A percentile compares a stretch with the other conserved stretches of the same genome.
Conservation (phyloP, 1,140 invertebrate genomes). For the Tetramorium simillimum region DNA sequence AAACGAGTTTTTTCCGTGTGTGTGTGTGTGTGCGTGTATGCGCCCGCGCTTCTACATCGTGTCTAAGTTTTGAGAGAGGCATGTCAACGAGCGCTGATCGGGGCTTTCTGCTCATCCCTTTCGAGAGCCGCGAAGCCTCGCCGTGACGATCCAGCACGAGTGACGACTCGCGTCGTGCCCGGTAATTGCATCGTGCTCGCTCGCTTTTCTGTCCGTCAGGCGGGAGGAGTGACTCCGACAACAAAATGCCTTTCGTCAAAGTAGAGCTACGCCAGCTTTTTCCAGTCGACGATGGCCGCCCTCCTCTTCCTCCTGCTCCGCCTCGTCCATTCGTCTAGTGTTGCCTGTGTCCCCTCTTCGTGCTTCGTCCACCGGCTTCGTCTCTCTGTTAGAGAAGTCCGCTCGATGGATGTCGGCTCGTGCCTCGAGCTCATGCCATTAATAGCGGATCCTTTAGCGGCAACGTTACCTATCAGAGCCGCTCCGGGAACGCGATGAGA, state of each 20-base stretch:
- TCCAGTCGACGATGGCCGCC: slow-evolving; percentile 57
- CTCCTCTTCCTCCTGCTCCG: not conserved
- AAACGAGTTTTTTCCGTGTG: not conserved
- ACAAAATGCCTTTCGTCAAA: slow-evolving; percentile 75
- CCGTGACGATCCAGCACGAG: slow-evolving; percentile 39
- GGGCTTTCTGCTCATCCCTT: slow-evolving; percentile 57
- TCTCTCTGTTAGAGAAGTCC: slow-evolving; percentile 41
- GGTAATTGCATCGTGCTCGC: slow-evolving; percentile 74
- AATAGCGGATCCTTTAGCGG: slow-evolving; percentile 59
- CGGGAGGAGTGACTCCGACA: slow-evolving; percentile 67
- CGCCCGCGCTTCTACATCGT: not conserved
- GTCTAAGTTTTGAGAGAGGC: slow-evolving; percentile 49
- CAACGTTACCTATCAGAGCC: slow-evolving; percentile 39
- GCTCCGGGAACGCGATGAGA: not conserved
- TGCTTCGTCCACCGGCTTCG: slow-evolving; percentile 14
- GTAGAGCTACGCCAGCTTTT: slow-evolving; percentile 67
- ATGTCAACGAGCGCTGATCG: slow-evolving; percentile 59
- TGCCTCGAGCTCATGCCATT: slow-evolving; percentile 59
- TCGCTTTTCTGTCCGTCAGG: slow-evolving; percentile 71
- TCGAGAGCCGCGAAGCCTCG: slow-evolving; percentile 55
- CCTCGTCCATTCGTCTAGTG: slow-evolving; percentile 26
- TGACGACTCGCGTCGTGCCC: slow-evolving; percentile 61
- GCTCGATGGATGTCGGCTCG: slow-evolving; percentile 66
- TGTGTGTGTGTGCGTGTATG: not conserved
- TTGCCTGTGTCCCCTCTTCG: slow-evolving; percentile 20